These are phyloP conservation scores for Otolemur crassicaudatus DNA, from an alignment of 2,797 vertebrate genomes.

Conservation along the genomic window DNA sequence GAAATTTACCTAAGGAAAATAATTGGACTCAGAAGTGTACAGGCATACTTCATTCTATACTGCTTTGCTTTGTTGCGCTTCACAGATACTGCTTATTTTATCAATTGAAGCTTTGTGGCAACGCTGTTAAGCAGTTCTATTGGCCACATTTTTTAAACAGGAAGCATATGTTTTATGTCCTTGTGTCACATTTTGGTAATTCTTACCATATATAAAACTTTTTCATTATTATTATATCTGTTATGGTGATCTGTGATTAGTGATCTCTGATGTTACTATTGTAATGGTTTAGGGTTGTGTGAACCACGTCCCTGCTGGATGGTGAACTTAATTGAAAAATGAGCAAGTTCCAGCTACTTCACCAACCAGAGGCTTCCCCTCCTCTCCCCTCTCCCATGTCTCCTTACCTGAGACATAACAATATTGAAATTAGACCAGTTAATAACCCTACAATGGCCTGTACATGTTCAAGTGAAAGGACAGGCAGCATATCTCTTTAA, in stretches of 20 bases:
- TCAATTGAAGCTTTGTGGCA: background rate
- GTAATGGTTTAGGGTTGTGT: background rate
- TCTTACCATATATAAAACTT: background rate
- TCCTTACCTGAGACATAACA: background rate
- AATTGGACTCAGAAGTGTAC: background rate
- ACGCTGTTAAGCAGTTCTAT: background rate
- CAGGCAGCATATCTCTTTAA: background rate
- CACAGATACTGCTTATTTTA: background rate
- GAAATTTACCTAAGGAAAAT: constrained; percentile 10
- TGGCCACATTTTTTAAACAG: background rate
- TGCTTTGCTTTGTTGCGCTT: background rate
- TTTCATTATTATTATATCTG: background rate
- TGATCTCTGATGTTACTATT: background rate
- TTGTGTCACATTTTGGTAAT: background rate
- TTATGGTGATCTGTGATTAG: background rate
- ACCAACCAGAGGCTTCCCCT: background rate
- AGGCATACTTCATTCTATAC: background rate
- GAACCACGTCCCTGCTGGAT: background rate
- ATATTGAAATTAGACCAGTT: background rate
- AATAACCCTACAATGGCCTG: background rate
- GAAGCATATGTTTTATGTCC: background rate
- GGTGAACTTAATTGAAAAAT: background rate
- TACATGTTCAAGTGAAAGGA: background rate
- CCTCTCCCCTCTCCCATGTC: background rate
- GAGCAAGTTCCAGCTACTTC: background rate